Base-by-base conservation (phyloP, 1,140 invertebrate species). In the Melanaphis sacchari region DNA sequence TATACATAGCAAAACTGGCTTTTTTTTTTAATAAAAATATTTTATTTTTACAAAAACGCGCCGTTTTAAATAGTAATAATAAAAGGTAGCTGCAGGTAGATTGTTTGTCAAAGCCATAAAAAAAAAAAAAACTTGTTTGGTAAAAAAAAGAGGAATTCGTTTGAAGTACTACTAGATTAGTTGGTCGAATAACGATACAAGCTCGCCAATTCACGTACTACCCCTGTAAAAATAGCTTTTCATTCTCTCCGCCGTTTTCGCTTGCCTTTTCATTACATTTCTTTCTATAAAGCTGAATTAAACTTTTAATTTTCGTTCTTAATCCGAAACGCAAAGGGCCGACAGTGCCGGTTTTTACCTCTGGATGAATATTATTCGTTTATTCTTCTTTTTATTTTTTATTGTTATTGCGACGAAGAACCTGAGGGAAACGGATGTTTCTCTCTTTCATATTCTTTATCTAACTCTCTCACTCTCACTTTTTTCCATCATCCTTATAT, bases 251-350 rank as follows among this genome's bases (percentile, higher is more conserved):
- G 18, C 26, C 46, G 31, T 85, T 84, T 93, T 85, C 36, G 21
- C 91, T 38, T 93, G 36, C 91, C 91, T 84, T 93, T 93, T 93
- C 91, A 93, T 93, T 93, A 85, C 76, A 41, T 93, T 93, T 93
- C 76, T 93, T 84, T 93, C 91, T 93, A 82, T 85, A 93, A 38
- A 40, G 91, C 76, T 85, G 81, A 93, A 93, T 93, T 93, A 93
- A 93, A 93, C 91, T 93, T 93, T 93, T 93, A 93, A 93, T 93
- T 93, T 93, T 93, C 91, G 54, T 93, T 93, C 91, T 93, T 93
- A 93, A 93, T 93, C 91, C 91, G 81, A 82, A 93, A 93, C 91
- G 91, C 81, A 93, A 84, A 85, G 46, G 46, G 43, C 91, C 81
- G 43, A 11, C 38, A 22, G 43, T 22, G 81, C 36, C 22, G 91